A percentile compares a stretch with the other conserved stretches of the same genome.
phyloP scores from a whole-genome alignment of 2,888 invertebrate species.

The Leptinotarsa juncta region DNA sequence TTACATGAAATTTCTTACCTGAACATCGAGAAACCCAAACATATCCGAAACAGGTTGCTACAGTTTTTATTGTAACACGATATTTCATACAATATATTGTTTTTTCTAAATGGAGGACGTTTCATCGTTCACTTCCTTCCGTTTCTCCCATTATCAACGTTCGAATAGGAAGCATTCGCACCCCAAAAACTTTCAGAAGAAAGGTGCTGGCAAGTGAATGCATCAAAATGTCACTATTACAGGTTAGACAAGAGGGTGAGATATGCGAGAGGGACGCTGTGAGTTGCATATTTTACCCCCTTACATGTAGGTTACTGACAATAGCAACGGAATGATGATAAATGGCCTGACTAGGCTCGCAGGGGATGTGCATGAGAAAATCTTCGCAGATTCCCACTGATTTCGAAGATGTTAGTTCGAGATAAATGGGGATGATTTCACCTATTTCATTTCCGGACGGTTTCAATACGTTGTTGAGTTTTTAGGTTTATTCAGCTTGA shows the following conservation, averaged over 20 bases:
- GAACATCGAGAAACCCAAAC: slow-evolving; percentile 1
- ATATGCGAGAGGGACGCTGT: slow-evolving; percentile 34
- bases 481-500: slow-evolving; percentile 12
- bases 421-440: slow-evolving; percentile 27
- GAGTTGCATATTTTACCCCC: slow-evolving; percentile 42
- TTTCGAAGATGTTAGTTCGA: slow-evolving; percentile 22
- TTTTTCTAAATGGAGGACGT: slow-evolving; percentile 24
- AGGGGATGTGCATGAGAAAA: slow-evolving; percentile 39
- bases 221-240: slow-evolving; percentile 38
- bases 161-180: slow-evolving; percentile 26
- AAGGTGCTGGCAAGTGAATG: slow-evolving; percentile 40
- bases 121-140: slow-evolving; percentile 31
- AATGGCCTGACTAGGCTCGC: slow-evolving; percentile 54
- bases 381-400: slow-evolving; percentile 31
- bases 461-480: slow-evolving; percentile 11
- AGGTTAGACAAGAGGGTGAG: slow-evolving; percentile 40
- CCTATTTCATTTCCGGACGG: slow-evolving; percentile 27
- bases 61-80: slow-evolving; percentile 27
- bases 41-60: slow-evolving; percentile 26
- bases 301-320: slow-evolving; percentile 44
- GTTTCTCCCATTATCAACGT: slow-evolving; percentile 27
- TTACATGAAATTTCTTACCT: not conserved
- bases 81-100: slow-evolving; percentile 30
- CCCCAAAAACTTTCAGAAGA: slow-evolving; percentile 24
- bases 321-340: slow-evolving; percentile 55